phyloP scores from a whole-genome alignment of 2,888 invertebrate genomes.

The Drosophila cyrtoloma region DNA sequence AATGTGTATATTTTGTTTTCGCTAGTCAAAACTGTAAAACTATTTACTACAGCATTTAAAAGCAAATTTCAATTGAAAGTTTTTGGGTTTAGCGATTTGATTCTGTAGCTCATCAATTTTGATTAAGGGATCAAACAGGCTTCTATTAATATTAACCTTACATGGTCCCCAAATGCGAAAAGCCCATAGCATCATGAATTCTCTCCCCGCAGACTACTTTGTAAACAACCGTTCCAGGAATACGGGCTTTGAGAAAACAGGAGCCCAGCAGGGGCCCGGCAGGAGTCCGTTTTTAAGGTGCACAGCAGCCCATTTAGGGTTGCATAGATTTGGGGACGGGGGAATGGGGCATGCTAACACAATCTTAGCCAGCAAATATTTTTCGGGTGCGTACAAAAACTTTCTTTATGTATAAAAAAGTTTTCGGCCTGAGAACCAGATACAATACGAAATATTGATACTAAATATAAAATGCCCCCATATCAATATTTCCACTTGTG shows the following conservation, averaged over 20 bases:
- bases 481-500: slow-evolving; percentile 31
- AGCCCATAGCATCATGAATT: neutral
- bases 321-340: slow-evolving; percentile 27
- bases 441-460: slow-evolving; percentile 75
- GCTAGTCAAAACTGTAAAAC: neutral
- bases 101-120: slow-evolving; percentile 45
- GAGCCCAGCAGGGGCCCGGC: slow-evolving; percentile 27
- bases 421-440: slow-evolving; percentile 44
- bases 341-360: slow-evolving; percentile 19
- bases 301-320: slow-evolving; percentile 47
- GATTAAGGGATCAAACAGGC: slow-evolving; percentile 51
- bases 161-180: slow-evolving; percentile 23
- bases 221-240: slow-evolving; percentile 7
- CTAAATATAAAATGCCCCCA: slow-evolving; percentile 57
- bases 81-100: slow-evolving; percentile 34
- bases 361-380: slow-evolving; percentile 23
- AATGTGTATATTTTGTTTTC: neutral
- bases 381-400: slow-evolving; percentile 56
- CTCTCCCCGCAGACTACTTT: neutral
- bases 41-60: neutral
- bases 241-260: slow-evolving; percentile 5
- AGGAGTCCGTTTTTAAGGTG: slow-evolving; percentile 45
- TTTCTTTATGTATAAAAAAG: slow-evolving; percentile 26
- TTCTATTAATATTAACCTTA: slow-evolving; percentile 55
- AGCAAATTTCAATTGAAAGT: slow-evolving; percentile 19